Evolutionary conservation across 1,140 invertebrate genomes (phyloP), one percentile per base, ranked within the genome.

Genomic region (Drosophila tsacasi): DNA sequence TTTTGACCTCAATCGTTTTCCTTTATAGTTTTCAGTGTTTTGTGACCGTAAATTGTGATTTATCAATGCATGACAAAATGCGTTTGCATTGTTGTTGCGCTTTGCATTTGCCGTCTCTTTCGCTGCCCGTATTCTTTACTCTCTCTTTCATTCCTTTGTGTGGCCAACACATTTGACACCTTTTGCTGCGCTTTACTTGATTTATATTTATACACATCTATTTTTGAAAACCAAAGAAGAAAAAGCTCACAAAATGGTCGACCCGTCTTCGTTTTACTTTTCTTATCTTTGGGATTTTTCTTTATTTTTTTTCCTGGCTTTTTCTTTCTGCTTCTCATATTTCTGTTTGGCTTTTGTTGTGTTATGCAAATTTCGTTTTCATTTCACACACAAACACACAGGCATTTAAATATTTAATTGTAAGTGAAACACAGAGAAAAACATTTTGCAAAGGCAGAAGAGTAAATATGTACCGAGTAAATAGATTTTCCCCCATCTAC

Each of bases 331-430:
- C 50, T 75, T 75, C 57, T 50, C 44, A 59, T 35, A 46, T 60
- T 67, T 64, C 65, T 47, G 30, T 60, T 27, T n/a, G 13, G 44
- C 76, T 67, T 68, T 60, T 54, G 76, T 86, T 66, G 66, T 72
- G 66, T 74, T 80, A 89, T 87, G 83, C 81, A 89, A 89, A 89
- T 86, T 79, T 69, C 63, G 68, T 80, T 80, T 71, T 71, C 72
- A 63, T 83, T 79, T 63, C 55, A 71, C 42, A 60, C 52, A 74
- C 47, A 44, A 44, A 44, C 42, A 44, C 44, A 39, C 25, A 55
- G 57, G 59, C 68, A 79, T 86, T 86, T 87, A 87, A 86, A 86
- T 87, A 87, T 83, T 86, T 86, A 87, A 86, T 86, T 86, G 71
- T 87, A 87, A 79, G 77, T 85, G 65, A 72, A 79, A 76, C 78